These are phyloP conservation scores for Marmota flaviventris DNA, from an alignment of 2,113 vertebrate species.

Conservation along the genomic window DNA sequence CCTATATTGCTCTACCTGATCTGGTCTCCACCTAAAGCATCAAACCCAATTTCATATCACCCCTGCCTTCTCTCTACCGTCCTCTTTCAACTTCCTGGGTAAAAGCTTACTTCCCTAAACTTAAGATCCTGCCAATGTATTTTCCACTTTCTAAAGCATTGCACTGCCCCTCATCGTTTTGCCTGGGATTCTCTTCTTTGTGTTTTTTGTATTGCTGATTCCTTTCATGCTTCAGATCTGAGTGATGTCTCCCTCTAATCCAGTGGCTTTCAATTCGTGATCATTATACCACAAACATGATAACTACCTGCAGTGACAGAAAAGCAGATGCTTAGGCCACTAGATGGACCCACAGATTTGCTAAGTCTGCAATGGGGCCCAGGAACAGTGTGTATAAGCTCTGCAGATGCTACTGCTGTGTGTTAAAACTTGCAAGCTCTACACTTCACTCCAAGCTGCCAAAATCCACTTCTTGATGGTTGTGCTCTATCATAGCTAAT, in stretches of 20 bases:
- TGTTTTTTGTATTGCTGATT: background rate
- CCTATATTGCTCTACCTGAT: background rate
- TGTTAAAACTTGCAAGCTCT: background rate
- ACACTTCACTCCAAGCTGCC: background rate
- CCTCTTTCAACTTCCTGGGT: background rate
- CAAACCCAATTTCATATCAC: background rate
- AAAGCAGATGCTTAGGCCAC: background rate
- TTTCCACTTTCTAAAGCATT: background rate
- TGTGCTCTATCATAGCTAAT: background rate
- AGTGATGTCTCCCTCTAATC: background rate
- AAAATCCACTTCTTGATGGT: background rate
- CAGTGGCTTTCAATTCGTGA: background rate
- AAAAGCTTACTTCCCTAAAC: background rate
- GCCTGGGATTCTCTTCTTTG: background rate
- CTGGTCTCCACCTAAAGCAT: background rate
- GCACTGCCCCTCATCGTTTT: accelerated
- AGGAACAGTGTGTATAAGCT: background rate
- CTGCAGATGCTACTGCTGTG: too few relatives aligned
- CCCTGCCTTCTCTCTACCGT: background rate
- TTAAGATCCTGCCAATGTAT: background rate
- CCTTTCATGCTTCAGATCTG: background rate
- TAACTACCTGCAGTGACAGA: background rate
- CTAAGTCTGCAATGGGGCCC: accelerated
- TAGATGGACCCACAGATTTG: background rate
- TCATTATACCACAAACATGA: background rate